These are phyloP conservation scores for Alauda arvensis DNA, from an alignment of 2,797 vertebrate species.

Conservation along the genomic window DNA sequence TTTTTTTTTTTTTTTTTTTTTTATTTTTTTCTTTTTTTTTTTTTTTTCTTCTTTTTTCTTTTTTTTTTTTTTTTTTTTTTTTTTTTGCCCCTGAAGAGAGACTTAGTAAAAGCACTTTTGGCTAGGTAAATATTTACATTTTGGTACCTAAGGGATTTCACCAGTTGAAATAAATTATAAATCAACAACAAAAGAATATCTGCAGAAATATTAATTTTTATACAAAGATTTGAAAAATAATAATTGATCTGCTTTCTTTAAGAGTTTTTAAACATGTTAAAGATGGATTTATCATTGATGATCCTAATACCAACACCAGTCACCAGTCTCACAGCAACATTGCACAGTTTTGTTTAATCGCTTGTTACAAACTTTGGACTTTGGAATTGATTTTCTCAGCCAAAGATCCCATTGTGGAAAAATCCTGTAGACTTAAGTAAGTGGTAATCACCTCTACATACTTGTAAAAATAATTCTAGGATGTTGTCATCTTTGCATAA, in stretches of 20 bases:
- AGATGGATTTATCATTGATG: not conserved
- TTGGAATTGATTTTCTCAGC: not conserved
- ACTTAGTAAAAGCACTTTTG: slow-evolving; percentile 33
- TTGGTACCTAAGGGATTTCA: slow-evolving; percentile 17
- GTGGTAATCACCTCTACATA: not conserved
- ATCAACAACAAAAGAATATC: slow-evolving; percentile 22
- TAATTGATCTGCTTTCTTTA: slow-evolving; percentile 9
- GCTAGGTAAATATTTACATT: slow-evolving; percentile 49
- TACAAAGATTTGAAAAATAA: slow-evolving; percentile 51
- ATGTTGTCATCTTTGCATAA: not conserved
- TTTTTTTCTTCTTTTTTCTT: not conserved
- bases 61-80: too few species aligned
- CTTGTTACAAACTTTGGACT: not conserved
- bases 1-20: not conserved
- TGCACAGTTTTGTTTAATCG: not conserved
- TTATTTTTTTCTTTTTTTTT: not conserved
- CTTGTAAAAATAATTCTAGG: slow-evolving; percentile 3
- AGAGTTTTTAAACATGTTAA: not conserved
- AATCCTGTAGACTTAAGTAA: not conserved
- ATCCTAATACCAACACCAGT: not conserved
- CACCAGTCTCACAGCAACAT: not conserved
- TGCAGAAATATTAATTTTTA: slow-evolving; percentile 17
- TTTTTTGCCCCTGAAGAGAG: not conserved
- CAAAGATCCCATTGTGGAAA: not conserved
- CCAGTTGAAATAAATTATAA: slow-evolving; percentile 48